These are phyloP conservation scores for Philaethria dido DNA, from an alignment of 2,888 invertebrate genomes.

Conservation along the genomic window DNA sequence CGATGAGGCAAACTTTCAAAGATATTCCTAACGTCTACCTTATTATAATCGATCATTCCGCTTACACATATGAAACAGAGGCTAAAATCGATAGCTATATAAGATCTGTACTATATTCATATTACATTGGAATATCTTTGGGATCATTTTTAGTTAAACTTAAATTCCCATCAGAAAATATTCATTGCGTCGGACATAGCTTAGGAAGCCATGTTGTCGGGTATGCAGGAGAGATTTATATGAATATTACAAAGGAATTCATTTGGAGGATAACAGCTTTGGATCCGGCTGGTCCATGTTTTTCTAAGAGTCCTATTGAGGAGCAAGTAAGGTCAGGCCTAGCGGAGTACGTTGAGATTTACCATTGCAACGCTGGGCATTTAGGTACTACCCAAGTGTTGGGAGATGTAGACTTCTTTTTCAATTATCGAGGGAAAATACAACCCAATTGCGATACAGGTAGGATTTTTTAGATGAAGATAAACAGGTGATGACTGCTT, in stretches of 20 bases:
- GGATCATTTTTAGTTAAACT: conserved; percentile 41
- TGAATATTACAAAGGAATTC: conserved; percentile 27
- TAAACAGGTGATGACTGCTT: too few relatives aligned
- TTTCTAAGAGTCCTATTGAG: conserved; percentile 40
- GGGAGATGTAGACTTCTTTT: conserved; percentile 74
- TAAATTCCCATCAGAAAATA: conserved; percentile 33
- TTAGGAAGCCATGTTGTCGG: conserved; percentile 46
- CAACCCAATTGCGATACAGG: conserved; percentile 30
- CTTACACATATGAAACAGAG: conserved; percentile 42
- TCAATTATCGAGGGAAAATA: conserved; percentile 55
- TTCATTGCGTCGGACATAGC: conserved; percentile 46
- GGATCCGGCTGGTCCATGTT: conserved; percentile 48
- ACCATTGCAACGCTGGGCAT: conserved; percentile 72
- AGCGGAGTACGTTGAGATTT: conserved; percentile 71
- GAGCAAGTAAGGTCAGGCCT: conserved; percentile 64
- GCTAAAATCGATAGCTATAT: conserved; percentile 42
- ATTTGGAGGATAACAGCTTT: conserved; percentile 43
- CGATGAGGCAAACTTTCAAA: conserved; percentile 40
- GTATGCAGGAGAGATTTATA: conserved; percentile 40
- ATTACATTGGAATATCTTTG: conserved; percentile 42
- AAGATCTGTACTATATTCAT: conserved; percentile 46
- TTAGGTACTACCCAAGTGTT: conserved; percentile 60
- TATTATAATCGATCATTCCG: conserved; percentile 46
- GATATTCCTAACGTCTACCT: conserved; percentile 39
- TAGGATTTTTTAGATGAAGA: not conserved